These are phyloP conservation scores for Smittia aterrima DNA, from an alignment of 2,888 invertebrate species.

Conservation along the genomic window DNA sequence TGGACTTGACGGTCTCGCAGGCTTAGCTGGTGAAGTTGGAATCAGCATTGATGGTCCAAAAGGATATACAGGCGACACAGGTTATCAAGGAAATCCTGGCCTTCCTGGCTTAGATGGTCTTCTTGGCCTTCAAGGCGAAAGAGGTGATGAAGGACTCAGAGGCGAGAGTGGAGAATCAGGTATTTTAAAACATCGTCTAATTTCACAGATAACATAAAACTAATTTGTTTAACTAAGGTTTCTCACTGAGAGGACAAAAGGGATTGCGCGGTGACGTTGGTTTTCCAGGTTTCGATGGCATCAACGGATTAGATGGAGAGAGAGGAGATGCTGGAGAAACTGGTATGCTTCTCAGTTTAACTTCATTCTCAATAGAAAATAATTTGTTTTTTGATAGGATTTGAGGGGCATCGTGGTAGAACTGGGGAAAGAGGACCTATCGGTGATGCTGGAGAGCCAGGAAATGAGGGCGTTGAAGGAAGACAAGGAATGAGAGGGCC, in stretches of 20 bases:
- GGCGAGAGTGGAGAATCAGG: constrained; percentile 50
- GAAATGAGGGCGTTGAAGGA: constrained; percentile 45
- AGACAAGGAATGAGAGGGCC: constrained; percentile 42
- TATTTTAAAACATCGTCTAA: background rate
- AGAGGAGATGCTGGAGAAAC: constrained; percentile 42
- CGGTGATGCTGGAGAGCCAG: constrained; percentile 58
- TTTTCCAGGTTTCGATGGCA: constrained; percentile 51
- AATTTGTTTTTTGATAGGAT: constrained; percentile 44
- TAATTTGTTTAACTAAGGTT: constrained; percentile 58
- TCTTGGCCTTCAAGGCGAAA: constrained; percentile 63
- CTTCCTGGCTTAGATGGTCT: constrained; percentile 58
- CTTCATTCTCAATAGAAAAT: constrained; percentile 47
- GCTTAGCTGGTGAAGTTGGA: constrained; percentile 55
- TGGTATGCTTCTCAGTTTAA: constrained; percentile 44
- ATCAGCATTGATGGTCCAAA: constrained; percentile 44
- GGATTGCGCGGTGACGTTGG: constrained; percentile 57
- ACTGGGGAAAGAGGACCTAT: constrained; percentile 57
- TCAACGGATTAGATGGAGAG: constrained; percentile 49
- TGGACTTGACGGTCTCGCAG: constrained; percentile 66
- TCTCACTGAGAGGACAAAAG: constrained; percentile 47
- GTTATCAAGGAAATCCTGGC: constrained; percentile 56
- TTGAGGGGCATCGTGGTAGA: constrained; percentile 58
- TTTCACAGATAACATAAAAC: constrained; percentile 55
- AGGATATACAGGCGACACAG: constrained; percentile 53
- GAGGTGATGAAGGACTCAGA: constrained; percentile 54